Evolutionary conservation across 2,113 vertebrate genomes (phyloP).

Genomic region (Nerophis lumbriciformis): DNA sequence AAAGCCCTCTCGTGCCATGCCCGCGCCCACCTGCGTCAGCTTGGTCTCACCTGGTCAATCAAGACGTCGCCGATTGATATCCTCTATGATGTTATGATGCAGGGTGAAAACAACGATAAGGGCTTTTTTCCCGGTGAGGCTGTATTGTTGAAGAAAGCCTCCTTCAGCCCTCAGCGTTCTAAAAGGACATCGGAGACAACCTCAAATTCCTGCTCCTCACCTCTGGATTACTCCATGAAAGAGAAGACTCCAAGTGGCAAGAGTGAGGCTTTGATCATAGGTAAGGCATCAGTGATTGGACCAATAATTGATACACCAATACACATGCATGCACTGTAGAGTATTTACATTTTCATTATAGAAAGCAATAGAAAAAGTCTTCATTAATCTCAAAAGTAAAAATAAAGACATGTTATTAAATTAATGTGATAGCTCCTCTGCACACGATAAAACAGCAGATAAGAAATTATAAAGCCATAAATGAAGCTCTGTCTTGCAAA

Average conservation of each 20-base stretch:
- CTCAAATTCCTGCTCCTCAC: slow-evolving; percentile 39
- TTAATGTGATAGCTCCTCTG: too few species aligned
- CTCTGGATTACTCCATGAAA: slow-evolving; percentile 63
- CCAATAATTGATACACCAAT: too few species aligned
- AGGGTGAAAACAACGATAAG: slow-evolving; percentile 71
- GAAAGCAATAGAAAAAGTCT: too few species aligned
- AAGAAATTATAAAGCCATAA: too few species aligned
- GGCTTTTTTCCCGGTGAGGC: slow-evolving; percentile 17
- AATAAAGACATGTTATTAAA: too few species aligned
- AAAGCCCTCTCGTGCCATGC: slow-evolving; percentile 91
- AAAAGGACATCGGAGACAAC: slow-evolving; percentile 39
- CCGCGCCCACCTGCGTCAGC: slow-evolving; percentile 85
- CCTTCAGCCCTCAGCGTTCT: slow-evolving; percentile 29
- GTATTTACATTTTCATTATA: too few species aligned
- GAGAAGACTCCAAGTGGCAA: slow-evolving; percentile 47
- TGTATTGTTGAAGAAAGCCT: slow-evolving; percentile 40
- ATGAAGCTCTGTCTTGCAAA: too few species aligned
- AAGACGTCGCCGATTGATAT: slow-evolving; percentile 87
- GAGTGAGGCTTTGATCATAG: neutral
- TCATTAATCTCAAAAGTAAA: too few species aligned
- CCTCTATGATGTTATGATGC: slow-evolving; percentile 80
- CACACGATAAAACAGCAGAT: too few species aligned
- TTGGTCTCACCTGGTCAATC: slow-evolving; percentile 84
- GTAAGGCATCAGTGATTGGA: slow-evolving; percentile 2
- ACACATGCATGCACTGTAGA: too few species aligned